Evolutionary conservation across 2,888 invertebrate genomes (phyloP).

Genomic region (Caenorhabditis wallacei): DNA sequence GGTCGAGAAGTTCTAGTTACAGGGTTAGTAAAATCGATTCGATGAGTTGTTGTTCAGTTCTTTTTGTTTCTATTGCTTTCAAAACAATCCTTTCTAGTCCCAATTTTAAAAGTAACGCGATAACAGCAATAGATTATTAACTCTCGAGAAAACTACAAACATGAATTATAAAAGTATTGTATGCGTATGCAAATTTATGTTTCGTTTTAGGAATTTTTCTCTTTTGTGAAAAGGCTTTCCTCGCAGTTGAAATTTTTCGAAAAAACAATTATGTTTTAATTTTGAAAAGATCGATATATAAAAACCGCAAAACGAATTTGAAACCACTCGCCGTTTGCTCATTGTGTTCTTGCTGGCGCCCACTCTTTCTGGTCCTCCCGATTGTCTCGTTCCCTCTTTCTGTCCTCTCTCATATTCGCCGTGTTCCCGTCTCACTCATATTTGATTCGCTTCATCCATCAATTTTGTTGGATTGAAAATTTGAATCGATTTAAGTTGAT

Average conservation of each 20-base stretch:
- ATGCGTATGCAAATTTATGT: no score
- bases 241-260: no score
- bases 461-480: not conserved
- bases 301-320: not conserved
- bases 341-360: conserved; percentile 32
- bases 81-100: no score
- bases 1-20: conserved; percentile 23
- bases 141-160: no score
- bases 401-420: not conserved
- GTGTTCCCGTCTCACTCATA: not conserved
- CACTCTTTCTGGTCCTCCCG: conserved; percentile 10
- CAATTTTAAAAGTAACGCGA: no score
- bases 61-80: no score
- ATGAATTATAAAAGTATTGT: no score
- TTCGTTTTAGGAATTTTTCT: no score
- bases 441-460: not conserved
- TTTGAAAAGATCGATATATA: not conserved
- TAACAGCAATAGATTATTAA: no score
- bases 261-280: not conserved
- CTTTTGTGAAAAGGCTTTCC: no score
- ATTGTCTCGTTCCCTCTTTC: conserved; percentile 32
- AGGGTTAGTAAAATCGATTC: conserved; percentile 24
- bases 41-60: no score
- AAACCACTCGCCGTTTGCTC: conserved; percentile 22
- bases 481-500: not conserved